Conservation (phyloP, 2,888 invertebrate genomes). For the Criorhina ranunculi region DNA sequence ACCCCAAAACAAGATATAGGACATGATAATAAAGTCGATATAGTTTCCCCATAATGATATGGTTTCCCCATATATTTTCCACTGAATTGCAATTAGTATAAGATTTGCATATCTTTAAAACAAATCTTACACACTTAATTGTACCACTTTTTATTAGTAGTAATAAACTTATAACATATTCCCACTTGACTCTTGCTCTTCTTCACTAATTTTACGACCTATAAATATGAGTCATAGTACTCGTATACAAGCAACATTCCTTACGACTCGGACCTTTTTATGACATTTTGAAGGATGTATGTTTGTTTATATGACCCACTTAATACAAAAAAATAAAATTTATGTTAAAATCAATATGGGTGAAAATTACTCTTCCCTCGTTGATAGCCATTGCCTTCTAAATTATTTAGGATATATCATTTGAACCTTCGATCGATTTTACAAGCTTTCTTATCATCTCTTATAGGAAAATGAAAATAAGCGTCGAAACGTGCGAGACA, state of each 20-base stretch:
- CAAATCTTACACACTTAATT: slow-evolving; percentile 8
- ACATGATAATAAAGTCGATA: too few relatives aligned
- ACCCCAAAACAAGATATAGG: too few relatives aligned
- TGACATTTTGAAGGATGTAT: slow-evolving; percentile 6
- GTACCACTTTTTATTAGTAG: slow-evolving; percentile 20
- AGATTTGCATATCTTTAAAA: neutral
- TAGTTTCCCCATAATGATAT: too few relatives aligned
- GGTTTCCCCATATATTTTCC: neutral
- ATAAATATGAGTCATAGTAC: slow-evolving; percentile 37
- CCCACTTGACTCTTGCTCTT: slow-evolving; percentile 5
- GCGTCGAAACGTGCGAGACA: neutral
- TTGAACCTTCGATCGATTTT: neutral
- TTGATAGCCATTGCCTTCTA: neutral
- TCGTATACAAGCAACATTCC: slow-evolving; percentile 12
- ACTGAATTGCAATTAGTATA: slow-evolving; percentile 4
- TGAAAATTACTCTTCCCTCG: neutral
- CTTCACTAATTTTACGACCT: slow-evolving; percentile 9
- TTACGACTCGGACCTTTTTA: neutral
- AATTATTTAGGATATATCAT: neutral
- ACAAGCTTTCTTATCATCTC: neutral
- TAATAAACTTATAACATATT: slow-evolving; percentile 12
- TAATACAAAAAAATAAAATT: slow-evolving; percentile 4
- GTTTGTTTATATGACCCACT: slow-evolving; percentile 3
- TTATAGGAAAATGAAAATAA: neutral
- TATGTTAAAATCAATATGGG: slow-evolving; percentile 17